Evolutionary conservation across 2,797 vertebrate genomes (phyloP).

Genomic region (Xenentodon cancila): DNA sequence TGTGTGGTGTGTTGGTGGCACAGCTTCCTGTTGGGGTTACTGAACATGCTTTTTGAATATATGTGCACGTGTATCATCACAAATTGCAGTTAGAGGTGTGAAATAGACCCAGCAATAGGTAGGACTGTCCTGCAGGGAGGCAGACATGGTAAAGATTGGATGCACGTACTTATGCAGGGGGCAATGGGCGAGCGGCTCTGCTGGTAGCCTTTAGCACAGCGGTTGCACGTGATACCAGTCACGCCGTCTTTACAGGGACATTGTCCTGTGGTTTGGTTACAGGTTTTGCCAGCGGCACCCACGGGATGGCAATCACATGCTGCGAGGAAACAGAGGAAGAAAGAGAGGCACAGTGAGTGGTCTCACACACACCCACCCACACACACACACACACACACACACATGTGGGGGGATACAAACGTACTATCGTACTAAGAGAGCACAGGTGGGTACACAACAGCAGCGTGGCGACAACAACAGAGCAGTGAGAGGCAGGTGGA

Average conservation of each 20-base stretch:
- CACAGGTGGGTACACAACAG: slow-evolving; percentile 63
- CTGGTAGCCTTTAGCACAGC: slow-evolving; percentile 98
- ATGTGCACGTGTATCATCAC: too few relatives aligned
- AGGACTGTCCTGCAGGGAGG: slow-evolving; percentile 24
- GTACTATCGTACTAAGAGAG: slow-evolving; percentile 55
- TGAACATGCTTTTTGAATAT: too few relatives aligned
- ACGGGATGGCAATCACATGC: slow-evolving; percentile 98
- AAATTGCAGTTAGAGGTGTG: too few relatives aligned
- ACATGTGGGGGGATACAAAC: slow-evolving; percentile 57
- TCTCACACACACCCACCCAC: slow-evolving; percentile 31
- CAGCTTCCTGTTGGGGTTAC: too few relatives aligned
- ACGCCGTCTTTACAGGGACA: slow-evolving; percentile 98
- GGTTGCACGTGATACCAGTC: slow-evolving; percentile 97
- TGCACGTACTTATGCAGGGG: slow-evolving; percentile 96
- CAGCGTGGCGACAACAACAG: slow-evolving; percentile 47
- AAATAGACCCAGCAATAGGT: too few relatives aligned
- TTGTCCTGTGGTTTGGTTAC: slow-evolving; percentile 98
- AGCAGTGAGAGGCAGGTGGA: slow-evolving; percentile 59
- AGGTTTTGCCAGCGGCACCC: slow-evolving; percentile 97
- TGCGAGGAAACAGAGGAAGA: slow-evolving; percentile 84
- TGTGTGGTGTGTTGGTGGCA: too few relatives aligned
- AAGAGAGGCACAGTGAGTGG: slow-evolving; percentile 78
- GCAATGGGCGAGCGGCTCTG: slow-evolving; percentile 98
- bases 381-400: slow-evolving; percentile 25
- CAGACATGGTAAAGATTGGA: slow-evolving; percentile 45